Evolutionary conservation across 1,140 invertebrate species (phyloP).

Genomic region (Dufourea novaeangliae): DNA sequence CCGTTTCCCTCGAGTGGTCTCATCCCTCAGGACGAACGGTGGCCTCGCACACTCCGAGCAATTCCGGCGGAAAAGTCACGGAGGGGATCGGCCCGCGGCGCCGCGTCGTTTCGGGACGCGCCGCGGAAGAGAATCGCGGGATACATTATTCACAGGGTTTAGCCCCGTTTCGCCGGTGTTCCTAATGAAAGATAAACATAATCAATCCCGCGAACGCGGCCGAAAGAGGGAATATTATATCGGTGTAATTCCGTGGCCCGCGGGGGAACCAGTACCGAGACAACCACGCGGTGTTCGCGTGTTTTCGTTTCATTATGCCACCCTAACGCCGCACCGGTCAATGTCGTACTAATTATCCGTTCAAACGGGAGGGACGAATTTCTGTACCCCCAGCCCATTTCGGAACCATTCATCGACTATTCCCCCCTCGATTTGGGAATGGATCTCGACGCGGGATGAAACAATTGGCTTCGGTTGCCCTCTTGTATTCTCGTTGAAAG

Average conservation of each 20-base stretch:
- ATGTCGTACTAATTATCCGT: constrained; percentile 73
- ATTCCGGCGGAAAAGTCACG: constrained; percentile 28
- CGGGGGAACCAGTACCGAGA: constrained; percentile 28
- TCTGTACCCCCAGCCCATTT: background rate
- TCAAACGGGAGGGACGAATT: constrained; percentile 43
- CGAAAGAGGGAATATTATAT: constrained; percentile 80
- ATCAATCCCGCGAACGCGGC: constrained; percentile 74
- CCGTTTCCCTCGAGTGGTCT: constrained; percentile 19
- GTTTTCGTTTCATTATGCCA: constrained; percentile 79
- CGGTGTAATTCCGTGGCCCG: constrained; percentile 72
- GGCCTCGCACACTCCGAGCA: background rate
- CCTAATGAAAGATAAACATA: constrained; percentile 82
- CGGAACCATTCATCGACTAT: constrained; percentile 24
- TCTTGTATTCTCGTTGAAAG: too few species aligned
- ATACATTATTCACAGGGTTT: constrained; percentile 77
- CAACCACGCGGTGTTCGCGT: constrained; percentile 46
- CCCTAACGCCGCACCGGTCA: constrained; percentile 62
- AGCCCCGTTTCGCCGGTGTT: constrained; percentile 63
- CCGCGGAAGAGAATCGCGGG: constrained; percentile 64
- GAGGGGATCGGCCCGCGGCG: too few species aligned
- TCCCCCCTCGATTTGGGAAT: background rate
- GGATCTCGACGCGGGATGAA: background rate
- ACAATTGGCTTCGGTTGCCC: background rate
- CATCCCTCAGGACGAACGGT: background rate
- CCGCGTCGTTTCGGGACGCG: background rate